Evolutionary conservation across 2,797 vertebrate species (phyloP), one percentile per base, ranked within the genome.

Genomic region (Limosa lapponica): DNA sequence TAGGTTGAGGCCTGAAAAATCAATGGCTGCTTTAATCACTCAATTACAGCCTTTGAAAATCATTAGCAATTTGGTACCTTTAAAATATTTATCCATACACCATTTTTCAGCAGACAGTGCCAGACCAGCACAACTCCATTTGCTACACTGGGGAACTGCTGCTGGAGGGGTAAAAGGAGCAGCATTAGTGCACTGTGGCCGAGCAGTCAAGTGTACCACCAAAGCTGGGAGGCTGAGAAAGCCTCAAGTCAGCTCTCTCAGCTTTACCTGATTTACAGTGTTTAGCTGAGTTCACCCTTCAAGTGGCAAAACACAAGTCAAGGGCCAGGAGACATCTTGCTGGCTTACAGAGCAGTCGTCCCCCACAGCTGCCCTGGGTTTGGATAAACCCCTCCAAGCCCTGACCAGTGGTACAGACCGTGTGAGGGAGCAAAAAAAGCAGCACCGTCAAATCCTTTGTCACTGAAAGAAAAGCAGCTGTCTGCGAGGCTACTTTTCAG

Each of bases 41-140:
- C 91, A 80, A 36, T 90, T 87, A 93, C 90, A 92, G 58, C 34
- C 72, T 89, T 95, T 87, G 69, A 61, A 88, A 96, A 95, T 89
- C 77, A 80, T 73, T 82, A 84, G 30, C 66, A 69, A 19, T 93
- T 90, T 87, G 54, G 55, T 89, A 73, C 66, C 34, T 73, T 80
- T 71, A 71, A 94, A 82, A 78, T 78, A 94, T 80, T 94, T 94
- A 83, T 84, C 62, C 27, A 44, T 89, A 62, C 0, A 1, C 62
- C 58, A 62, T 71, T 88, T 92, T 92, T 64, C 96, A 91, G 66
- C 67, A 65, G 90, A 67, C 67, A 44, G 78, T 51, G 75, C 36
- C 70, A 78, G 70, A n/a, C 27, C 77, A 96, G 72, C 57, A 65
- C 34, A 78, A n/a, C 30, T 90, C 77, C 16, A 44, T 85, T 94